phyloP scores from a whole-genome alignment of 2,888 invertebrate genomes.

The Harpalus rubripes region DNA sequence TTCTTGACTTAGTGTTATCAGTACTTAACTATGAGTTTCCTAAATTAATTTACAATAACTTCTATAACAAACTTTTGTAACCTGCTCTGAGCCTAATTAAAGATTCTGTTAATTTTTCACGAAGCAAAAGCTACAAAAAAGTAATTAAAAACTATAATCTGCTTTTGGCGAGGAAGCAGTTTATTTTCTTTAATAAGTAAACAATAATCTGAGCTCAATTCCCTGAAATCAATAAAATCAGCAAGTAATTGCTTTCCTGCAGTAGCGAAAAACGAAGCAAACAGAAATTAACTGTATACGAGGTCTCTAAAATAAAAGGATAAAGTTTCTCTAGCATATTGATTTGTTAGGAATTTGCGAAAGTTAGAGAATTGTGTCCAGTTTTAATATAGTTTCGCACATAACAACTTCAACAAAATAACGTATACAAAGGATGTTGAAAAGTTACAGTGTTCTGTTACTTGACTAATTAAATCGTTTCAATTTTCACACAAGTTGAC shows the following conservation, averaged over 20 bases:
- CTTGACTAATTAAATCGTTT: too few relatives aligned
- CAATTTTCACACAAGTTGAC: too few relatives aligned
- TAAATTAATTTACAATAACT: not conserved
- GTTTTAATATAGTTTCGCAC: too few relatives aligned
- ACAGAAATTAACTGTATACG: constrained; percentile 12
- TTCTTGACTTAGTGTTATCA: too few relatives aligned
- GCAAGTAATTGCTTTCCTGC: constrained; percentile 27
- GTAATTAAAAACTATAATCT: constrained; percentile 6
- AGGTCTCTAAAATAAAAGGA: constrained; percentile 19
- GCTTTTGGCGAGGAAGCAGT: not conserved
- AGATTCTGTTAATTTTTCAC: not conserved
- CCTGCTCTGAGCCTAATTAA: not conserved
- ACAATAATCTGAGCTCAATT: constrained; percentile 30
- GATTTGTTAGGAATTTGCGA: constrained; percentile 30
- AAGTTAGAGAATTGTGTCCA: constrained; percentile 4
- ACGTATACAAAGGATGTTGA: too few relatives aligned
- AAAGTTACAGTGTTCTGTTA: too few relatives aligned
- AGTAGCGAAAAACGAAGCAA: constrained; percentile 5
- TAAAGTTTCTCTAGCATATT: constrained; percentile 15
- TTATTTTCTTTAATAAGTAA: constrained; percentile 8
- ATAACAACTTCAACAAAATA: too few relatives aligned
- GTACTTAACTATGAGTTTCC: too few relatives aligned
- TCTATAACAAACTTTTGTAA: not conserved
- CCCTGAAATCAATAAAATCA: constrained; percentile 1
- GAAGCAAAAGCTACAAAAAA: not conserved